A percentile compares a stretch with the other conserved stretches of the same genome.
phyloP scores from a whole-genome alignment of 2,888 invertebrate species.

The Meteorus cinctellus region DNA sequence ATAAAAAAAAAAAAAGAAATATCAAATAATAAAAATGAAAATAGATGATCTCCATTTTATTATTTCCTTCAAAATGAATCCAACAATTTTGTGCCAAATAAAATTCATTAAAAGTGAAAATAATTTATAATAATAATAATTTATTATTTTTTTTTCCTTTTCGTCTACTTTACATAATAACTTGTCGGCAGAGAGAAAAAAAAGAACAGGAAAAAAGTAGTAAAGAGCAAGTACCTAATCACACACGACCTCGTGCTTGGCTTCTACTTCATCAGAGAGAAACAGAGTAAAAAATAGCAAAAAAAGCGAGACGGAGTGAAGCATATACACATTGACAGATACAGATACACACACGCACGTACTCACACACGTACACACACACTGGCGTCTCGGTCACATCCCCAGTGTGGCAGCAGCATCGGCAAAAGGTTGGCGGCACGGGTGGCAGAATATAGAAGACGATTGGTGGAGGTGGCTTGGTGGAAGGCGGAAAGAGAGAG shows the following conservation, averaged over 20 bases:
- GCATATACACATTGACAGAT: not conserved
- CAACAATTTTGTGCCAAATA: not conserved
- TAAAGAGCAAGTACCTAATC: not conserved
- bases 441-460: not conserved
- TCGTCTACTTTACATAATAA: not conserved
- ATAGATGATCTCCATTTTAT: too few relatives aligned
- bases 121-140: not conserved
- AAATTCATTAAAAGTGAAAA: constrained; percentile 1
- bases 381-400: constrained; percentile 10
- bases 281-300: not conserved
- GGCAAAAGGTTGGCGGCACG: constrained; percentile 3
- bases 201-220: not conserved
- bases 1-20: not conserved
- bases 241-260: constrained; percentile 5
- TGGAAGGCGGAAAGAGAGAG: constrained; percentile 2
- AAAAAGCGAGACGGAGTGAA: not conserved
- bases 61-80: too few relatives aligned
- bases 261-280: not conserved
- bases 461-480: not conserved
- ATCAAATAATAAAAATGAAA: too few relatives aligned
- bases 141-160: not conserved
- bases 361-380: not conserved
- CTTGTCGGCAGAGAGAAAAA: not conserved
- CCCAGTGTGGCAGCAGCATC: constrained; percentile 38
- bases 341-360: not conserved